These are phyloP conservation scores for Prionace glauca DNA, from an alignment of 2,797 vertebrate species.

Conservation along the genomic window DNA sequence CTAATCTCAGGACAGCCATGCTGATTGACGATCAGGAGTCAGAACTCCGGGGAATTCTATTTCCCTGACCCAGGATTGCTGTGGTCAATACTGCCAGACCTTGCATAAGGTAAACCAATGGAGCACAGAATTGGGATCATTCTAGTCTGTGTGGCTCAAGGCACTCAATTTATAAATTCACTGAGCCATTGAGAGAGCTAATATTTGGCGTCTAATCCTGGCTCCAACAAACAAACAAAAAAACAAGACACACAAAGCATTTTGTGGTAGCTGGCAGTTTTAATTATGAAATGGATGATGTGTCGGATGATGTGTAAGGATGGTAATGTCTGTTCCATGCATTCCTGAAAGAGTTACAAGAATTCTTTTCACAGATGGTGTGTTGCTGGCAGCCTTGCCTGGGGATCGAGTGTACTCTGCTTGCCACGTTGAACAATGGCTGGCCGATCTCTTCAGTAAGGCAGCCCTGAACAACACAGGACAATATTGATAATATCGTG, in stretches of 20 bases:
- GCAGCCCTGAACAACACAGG: background rate
- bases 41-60: background rate
- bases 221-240: background rate
- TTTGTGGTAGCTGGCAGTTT: background rate
- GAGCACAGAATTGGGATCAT: background rate
- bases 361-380: slow-evolving; percentile 14
- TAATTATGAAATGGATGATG: background rate
- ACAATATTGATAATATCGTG: background rate
- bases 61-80: background rate
- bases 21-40: background rate
- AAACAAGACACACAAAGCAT: background rate
- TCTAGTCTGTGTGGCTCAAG: background rate
- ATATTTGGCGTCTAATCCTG: no score
- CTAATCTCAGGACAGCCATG: background rate
- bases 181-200: background rate
- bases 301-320: background rate
- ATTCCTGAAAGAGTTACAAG: background rate
- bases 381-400: background rate
- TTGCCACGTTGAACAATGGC: background rate
- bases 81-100: background rate
- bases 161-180: background rate
- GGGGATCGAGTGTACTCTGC: background rate
- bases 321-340: background rate
- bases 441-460: background rate
- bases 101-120: background rate